Conservation (phyloP, 2,113 vertebrate genomes). For the Neoarius graeffei region DNA sequence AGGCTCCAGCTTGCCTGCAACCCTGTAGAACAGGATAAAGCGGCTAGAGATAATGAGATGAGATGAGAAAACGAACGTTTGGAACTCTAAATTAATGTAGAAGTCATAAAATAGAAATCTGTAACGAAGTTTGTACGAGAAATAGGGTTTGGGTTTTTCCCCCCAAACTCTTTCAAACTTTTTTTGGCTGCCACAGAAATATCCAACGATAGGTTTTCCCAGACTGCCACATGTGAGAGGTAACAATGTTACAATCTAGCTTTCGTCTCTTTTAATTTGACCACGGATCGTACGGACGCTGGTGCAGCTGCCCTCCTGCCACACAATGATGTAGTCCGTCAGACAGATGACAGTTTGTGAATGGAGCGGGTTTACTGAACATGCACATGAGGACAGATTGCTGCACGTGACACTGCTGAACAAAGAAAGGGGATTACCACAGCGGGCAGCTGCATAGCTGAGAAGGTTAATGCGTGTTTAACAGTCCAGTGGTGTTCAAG, state of each 20-base stretch:
- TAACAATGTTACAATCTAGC: not conserved
- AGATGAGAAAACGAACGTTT: no score
- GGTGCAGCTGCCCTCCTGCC: slow-evolving; percentile 8
- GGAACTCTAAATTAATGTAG: no score
- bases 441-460: slow-evolving; percentile 54
- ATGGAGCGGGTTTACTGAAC: slow-evolving; percentile 53
- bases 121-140: no score
- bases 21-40: no score
- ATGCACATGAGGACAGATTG: slow-evolving; percentile 50
- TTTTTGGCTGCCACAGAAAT: not conserved
- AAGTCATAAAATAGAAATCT: no score
- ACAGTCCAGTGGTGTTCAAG: slow-evolving; percentile 2
- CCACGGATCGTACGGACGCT: not conserved
- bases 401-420: slow-evolving; percentile 13
- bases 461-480: not conserved
- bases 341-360: slow-evolving; percentile 52
- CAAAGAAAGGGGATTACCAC: slow-evolving; percentile 47
- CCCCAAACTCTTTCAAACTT: no score
- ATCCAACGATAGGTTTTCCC: no score
- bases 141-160: no score
- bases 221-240: not conserved
- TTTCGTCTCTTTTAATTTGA: slow-evolving; percentile 15
- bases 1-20: no score
- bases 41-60: no score
- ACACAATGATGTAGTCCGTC: slow-evolving; percentile 27